phyloP scores from a whole-genome alignment of 2,797 vertebrate genomes.

The Cacajao melanocephalus region DNA sequence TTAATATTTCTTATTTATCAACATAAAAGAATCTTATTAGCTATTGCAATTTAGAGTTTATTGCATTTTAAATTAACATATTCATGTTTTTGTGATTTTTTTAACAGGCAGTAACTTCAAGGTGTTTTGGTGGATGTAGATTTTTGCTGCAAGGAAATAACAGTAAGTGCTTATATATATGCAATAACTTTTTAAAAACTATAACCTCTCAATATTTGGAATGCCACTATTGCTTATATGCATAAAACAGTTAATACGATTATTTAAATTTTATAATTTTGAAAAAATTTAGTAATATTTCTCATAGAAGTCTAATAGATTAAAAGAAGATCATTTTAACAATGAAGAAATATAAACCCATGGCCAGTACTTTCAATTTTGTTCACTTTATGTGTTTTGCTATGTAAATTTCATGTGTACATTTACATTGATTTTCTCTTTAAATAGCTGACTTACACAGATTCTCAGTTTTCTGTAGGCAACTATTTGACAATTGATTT shows the following conservation, averaged over 20 bases:
- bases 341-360: rapidly evolving
- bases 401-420: rapidly evolving
- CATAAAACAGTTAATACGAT: not conserved
- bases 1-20: constrained; percentile 74
- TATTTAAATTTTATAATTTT: constrained; percentile 43
- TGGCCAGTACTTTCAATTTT: not conserved
- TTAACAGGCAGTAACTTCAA: constrained; percentile 82
- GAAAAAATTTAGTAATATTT: not conserved
- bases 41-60: constrained; percentile 67
- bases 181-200: constrained; percentile 27
- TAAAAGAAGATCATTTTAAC: constrained; percentile 20
- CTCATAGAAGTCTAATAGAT: not conserved
- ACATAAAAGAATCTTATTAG: constrained; percentile 62
- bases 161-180: constrained; percentile 80
- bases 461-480: not conserved
- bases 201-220: constrained; percentile 44
- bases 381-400: not conserved
- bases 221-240: constrained; percentile 22
- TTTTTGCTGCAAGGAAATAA: constrained; percentile 69
- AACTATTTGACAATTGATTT: not conserved
- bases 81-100: constrained; percentile 71
- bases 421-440: not conserved
- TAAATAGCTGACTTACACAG: not conserved
- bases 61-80: constrained; percentile 78
- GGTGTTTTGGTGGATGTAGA: constrained; percentile 51